Conservation (phyloP, 1,140 invertebrate species). For the Drosophila ananassae region DNA sequence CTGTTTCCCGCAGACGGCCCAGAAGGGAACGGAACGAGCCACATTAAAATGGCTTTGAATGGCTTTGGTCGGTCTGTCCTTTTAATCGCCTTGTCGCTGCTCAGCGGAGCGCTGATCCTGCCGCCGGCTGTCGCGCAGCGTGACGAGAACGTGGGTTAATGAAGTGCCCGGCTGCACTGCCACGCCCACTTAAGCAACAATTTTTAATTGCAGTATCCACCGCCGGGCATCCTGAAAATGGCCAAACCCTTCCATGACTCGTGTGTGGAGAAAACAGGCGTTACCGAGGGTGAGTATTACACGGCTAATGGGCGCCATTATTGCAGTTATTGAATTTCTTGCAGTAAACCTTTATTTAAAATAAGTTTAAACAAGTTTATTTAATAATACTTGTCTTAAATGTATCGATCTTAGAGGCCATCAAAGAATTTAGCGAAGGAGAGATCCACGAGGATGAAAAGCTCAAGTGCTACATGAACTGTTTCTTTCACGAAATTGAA, state of each 20-base stretch:
- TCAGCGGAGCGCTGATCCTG: slow-evolving; percentile 65
- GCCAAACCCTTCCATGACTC: slow-evolving; percentile 75
- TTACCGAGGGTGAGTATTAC: slow-evolving; percentile 69
- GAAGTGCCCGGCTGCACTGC: slow-evolving; percentile 43
- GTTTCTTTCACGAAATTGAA: slow-evolving; percentile 75
- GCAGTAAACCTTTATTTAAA: neutral
- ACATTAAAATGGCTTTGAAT: slow-evolving; percentile 83
- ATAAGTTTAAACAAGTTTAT: neutral
- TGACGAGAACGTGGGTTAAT: slow-evolving; percentile 77
- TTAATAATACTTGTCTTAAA: neutral
- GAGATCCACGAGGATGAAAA: slow-evolving; percentile 77
- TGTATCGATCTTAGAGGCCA: slow-evolving; percentile 48
- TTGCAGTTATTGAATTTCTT: slow-evolving; percentile 8
- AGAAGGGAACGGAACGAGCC: slow-evolving; percentile 30
- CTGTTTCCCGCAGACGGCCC: slow-evolving; percentile 41
- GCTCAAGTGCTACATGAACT: slow-evolving; percentile 82
- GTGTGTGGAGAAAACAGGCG: slow-evolving; percentile 78
- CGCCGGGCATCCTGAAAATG: slow-evolving; percentile 74
- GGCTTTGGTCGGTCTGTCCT: slow-evolving; percentile 71
- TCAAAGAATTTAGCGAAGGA: slow-evolving; percentile 80
- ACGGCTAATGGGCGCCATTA: slow-evolving; percentile 21
- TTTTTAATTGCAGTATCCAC: slow-evolving; percentile 81
- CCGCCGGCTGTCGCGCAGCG: slow-evolving; percentile 69
- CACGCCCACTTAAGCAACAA: slow-evolving; percentile 62
- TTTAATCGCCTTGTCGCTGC: slow-evolving; percentile 81